These are phyloP conservation scores for Xylocopa sonorina DNA, from an alignment of 1,140 invertebrate genomes.

Conservation along the genomic window DNA sequence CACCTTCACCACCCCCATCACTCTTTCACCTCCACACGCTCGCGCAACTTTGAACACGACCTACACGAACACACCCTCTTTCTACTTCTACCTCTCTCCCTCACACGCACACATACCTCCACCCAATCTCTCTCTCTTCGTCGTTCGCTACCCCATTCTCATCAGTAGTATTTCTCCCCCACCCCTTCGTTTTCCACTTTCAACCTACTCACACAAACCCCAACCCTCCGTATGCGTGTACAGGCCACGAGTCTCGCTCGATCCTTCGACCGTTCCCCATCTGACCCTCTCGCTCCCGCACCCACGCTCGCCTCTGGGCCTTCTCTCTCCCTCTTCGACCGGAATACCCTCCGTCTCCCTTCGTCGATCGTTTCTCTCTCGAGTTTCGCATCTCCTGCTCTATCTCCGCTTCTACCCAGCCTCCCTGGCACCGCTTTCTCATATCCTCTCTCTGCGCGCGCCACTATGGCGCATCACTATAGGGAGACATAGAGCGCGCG, in stretches of 20 bases:
- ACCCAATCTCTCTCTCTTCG: background rate
- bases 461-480: conserved; percentile 39
- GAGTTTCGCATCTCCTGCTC: background rate
- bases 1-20: background rate
- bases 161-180: conserved; percentile 38
- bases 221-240: background rate
- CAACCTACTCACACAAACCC: conserved; percentile 24
- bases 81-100: background rate
- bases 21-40: conserved; percentile 28
- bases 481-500: background rate
- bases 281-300: background rate
- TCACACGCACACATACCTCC: too few relatives aligned
- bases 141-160: conserved; percentile 31
- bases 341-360: background rate
- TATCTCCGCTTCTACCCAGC: conserved; percentile 18
- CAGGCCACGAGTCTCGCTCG: too few relatives aligned
- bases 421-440: conserved; percentile 39
- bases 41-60: conserved; percentile 31
- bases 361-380: background rate
- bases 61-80: conserved; percentile 30
- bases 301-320: background rate
- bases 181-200: background rate
- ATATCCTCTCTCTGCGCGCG: conserved; percentile 48
- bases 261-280: background rate
- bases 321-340: background rate